Conservation (phyloP, 2,113 vertebrate species). For the Cebidichthys violaceus region DNA sequence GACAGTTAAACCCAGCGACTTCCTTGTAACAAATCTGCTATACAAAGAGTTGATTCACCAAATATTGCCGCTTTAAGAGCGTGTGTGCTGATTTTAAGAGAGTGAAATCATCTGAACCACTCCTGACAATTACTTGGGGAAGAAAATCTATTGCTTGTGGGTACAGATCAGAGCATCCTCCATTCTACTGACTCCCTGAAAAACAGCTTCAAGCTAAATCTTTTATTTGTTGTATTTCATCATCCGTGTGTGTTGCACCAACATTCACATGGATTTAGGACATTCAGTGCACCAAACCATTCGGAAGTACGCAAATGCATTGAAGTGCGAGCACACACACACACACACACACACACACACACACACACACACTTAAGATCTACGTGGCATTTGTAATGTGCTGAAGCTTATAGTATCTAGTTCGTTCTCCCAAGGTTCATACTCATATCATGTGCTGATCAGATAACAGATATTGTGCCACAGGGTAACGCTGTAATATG, state of each 20-base stretch:
- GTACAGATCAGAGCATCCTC: constrained; percentile 28
- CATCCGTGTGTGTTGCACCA: constrained; percentile 14
- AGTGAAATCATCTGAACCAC: constrained; percentile 18
- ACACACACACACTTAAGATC: background rate
- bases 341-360: background rate
- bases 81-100: background rate
- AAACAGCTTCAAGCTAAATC: constrained; percentile 24
- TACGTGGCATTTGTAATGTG: background rate
- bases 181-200: background rate
- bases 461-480: constrained; percentile 1
- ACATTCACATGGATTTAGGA: constrained; percentile 46
- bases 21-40: constrained; percentile 41
- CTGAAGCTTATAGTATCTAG: background rate
- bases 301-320: constrained; percentile 14
- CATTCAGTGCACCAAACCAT: constrained; percentile 11
- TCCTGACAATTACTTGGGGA: constrained; percentile 4
- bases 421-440: constrained; percentile 22
- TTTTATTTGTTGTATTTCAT: constrained; percentile 38
- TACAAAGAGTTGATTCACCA: constrained; percentile 55
- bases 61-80: background rate
- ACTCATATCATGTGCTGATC: background rate
- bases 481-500: background rate
- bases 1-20: constrained; percentile 60
- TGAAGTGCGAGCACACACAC: background rate
- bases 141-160: constrained; percentile 7